Evolutionary conservation across 2,113 vertebrate genomes (phyloP).

Genomic region (Tragelaphus imberbis): DNA sequence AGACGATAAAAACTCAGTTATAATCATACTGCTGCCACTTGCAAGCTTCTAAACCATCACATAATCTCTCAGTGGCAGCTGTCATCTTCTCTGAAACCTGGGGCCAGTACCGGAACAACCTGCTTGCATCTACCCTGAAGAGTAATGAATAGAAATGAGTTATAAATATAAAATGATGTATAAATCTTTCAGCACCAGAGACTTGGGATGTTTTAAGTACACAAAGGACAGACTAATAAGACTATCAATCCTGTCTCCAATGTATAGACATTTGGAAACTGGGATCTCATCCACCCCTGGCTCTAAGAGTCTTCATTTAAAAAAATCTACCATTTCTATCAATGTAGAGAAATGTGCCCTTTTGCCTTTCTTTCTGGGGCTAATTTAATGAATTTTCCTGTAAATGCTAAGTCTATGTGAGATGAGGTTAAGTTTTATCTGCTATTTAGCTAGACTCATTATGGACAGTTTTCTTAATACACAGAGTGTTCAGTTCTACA

Average conservation of each 20-base stretch:
- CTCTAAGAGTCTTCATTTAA: neutral
- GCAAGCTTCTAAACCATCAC: neutral
- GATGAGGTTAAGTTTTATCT: slow-evolving; percentile 16
- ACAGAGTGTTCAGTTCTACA: neutral
- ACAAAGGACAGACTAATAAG: slow-evolving; percentile 65
- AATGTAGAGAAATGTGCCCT: neutral
- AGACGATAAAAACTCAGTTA: slow-evolving; percentile 12
- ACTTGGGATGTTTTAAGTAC: slow-evolving; percentile 66
- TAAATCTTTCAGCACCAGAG: slow-evolving; percentile 70
- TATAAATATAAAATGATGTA: slow-evolving; percentile 73
- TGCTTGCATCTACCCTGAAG: slow-evolving; percentile 51
- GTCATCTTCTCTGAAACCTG: slow-evolving; percentile 43
- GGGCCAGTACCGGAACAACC: slow-evolving; percentile 5
- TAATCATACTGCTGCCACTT: slow-evolving; percentile 13
- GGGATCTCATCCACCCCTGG: slow-evolving; percentile 28
- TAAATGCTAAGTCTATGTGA: neutral
- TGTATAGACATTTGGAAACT: slow-evolving; percentile 54
- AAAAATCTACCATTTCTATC: neutral
- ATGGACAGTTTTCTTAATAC: slow-evolving; percentile 25
- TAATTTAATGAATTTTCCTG: slow-evolving; percentile 41
- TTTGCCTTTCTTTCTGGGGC: slow-evolving; percentile 18
- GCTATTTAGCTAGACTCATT: neutral
- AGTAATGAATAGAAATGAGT: slow-evolving; percentile 74
- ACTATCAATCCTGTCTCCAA: slow-evolving; percentile 53
- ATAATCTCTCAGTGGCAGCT: slow-evolving; percentile 25